phyloP scores from a whole-genome alignment of 2,113 vertebrate genomes.

The Irena cyanogastra region DNA sequence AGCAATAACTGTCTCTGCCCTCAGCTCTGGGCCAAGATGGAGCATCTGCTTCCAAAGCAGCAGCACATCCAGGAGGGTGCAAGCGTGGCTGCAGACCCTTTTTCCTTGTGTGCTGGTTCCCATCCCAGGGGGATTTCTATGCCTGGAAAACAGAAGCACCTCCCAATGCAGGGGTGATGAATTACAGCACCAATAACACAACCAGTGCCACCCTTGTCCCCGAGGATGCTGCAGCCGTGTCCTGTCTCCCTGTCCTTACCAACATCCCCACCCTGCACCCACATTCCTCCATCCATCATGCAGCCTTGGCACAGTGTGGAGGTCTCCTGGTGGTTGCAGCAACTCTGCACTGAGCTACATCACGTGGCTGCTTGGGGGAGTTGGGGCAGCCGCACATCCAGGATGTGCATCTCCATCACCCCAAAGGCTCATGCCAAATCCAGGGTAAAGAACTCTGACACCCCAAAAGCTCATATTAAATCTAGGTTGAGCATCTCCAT shows the following conservation, averaged over 20 bases:
- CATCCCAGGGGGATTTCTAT: fast-evolving
- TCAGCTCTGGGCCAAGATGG: not conserved
- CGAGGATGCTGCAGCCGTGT: fast-evolving
- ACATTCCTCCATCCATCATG: fast-evolving
- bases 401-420: not conserved
- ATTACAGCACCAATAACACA: not conserved
- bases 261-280: too few relatives aligned
- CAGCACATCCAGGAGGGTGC: fast-evolving
- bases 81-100: not conserved
- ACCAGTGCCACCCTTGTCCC: fast-evolving
- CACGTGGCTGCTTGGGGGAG: not conserved
- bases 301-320: not conserved
- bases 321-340: too few relatives aligned
- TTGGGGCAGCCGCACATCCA: not conserved
- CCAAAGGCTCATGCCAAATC: not conserved
- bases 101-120: not conserved
- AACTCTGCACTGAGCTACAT: not conserved
- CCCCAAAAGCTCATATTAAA: not conserved
- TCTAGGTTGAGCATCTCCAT: not conserved
- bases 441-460: too few relatives aligned
- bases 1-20: not conserved
- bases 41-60: not conserved
- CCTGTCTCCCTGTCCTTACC: not conserved
- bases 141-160: not conserved
- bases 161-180: not conserved